Percentiles rank a stretch among this genome's conserved stretches.
Evolutionary conservation across 2,113 vertebrate species (phyloP).

Genomic region (Myotis lucifugus): DNA sequence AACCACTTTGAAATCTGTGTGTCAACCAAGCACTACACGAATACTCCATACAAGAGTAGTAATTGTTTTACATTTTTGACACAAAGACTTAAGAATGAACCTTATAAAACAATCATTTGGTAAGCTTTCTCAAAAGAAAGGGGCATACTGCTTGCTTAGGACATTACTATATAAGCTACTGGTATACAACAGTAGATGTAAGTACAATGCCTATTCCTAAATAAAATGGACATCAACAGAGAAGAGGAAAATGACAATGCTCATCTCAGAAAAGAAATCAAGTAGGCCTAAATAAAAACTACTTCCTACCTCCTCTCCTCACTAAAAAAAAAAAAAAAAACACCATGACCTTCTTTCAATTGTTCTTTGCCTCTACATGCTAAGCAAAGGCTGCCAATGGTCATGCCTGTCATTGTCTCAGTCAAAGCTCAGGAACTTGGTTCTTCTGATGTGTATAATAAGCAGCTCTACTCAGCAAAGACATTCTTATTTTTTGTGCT

Average conservation of each 20-base stretch:
- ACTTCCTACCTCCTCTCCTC: neutral
- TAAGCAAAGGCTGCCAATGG: neutral
- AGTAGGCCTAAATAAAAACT: neutral
- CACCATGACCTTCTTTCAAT: neutral
- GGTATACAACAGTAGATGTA: neutral
- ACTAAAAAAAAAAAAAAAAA: neutral
- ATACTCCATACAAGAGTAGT: neutral
- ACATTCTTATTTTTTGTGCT: neutral
- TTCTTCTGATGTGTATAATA: neutral
- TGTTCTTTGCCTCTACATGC: neutral
- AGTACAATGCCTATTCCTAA: neutral
- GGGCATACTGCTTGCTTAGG: neutral
- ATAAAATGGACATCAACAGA: neutral
- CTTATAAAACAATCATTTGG: neutral
- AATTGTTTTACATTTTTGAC: neutral
- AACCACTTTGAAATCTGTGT: neutral
- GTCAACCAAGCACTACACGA: neutral
- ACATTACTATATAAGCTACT: neutral
- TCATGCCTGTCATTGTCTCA: neutral
- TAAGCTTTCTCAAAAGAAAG: slow-evolving; percentile 14
- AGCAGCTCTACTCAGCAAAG: neutral
- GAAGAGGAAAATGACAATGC: neutral
- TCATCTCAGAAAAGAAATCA: neutral
- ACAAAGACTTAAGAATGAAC: neutral
- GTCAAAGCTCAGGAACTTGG: neutral